Base-by-base conservation (phyloP, 2,113 vertebrate genomes). In the Tinamus guttatus region DNA sequence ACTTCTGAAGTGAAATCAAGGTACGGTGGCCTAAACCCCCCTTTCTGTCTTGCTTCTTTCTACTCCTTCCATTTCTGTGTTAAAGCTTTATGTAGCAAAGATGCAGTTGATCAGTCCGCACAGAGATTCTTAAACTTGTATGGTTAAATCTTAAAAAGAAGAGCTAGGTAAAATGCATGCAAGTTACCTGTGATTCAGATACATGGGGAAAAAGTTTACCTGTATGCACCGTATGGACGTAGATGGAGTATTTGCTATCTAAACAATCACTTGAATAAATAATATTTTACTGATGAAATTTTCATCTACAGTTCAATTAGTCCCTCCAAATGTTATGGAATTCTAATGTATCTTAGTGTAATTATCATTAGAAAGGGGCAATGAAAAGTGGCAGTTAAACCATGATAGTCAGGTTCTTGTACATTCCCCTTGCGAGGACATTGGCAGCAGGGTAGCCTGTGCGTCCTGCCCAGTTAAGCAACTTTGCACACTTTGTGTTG, bases 1-100 rank as follows among this genome's bases (percentile, higher is more conserved):
- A 97, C 98, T 49, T 74, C 96, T 64, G 97, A 97, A 92, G 69
- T 99, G 84, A 98, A 98, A 97, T 98, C 97, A 94, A 99, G 99
- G 99, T 98, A 98, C 47, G 38, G 76, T 87, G 75, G 47, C 62
- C 47, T 56, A 36, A 5, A 87, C 51, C 43, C 2, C 51, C 25
- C 7, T 19, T 81, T 40, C 52, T 94, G 88, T 75, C 19, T 43
- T 91, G 6, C 17, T 82, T 60, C 36, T 85, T 74, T 3, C 2
- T 34, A 38, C 15, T 82, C 17, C 11, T 68, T 85, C 36, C 14
- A 3, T 87, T 85, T 95, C 7, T 80, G 18, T 70, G 36, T 13
- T 82, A 69, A 85, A 93, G 81, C 5, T 32, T 65, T 74, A 77
- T 77, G 8, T 75, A 38, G 22, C 9, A 74, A 36, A 52, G 3